Conservation (phyloP, 1,140 invertebrate species). For the Penaeus indicus region DNA sequence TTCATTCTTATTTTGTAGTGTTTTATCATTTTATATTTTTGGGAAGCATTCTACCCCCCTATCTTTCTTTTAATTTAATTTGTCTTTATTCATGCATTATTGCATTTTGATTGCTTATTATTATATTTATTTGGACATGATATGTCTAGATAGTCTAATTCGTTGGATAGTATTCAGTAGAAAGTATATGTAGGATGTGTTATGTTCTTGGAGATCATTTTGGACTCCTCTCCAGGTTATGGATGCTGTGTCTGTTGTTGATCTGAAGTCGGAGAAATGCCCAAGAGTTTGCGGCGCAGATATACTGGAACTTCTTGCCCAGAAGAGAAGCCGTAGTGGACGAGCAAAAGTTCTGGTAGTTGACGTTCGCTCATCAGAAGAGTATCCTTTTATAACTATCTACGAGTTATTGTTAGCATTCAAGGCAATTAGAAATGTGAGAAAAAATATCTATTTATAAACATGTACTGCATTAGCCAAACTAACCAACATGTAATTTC, state of each 20-base stretch:
- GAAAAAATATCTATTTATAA: too few species aligned
- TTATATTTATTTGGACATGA: too few species aligned
- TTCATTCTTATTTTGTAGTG: too few species aligned
- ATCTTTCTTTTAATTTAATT: not conserved
- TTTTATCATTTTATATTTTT: too few species aligned
- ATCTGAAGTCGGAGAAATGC: slow-evolving; percentile 80
- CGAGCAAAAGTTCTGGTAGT: slow-evolving; percentile 80
- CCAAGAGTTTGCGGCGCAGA: slow-evolving; percentile 89
- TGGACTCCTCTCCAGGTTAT: slow-evolving; percentile 76
- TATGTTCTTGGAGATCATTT: not conserved
- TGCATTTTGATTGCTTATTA: not conserved
- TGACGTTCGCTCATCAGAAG: slow-evolving; percentile 80
- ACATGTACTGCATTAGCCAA: too few species aligned
- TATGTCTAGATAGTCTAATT: too few species aligned
- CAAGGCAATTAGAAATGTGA: too few species aligned
- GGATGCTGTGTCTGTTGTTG: slow-evolving; percentile 78
- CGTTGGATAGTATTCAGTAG: not conserved
- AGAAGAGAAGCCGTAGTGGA: slow-evolving; percentile 73
- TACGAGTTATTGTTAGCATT: not conserved
- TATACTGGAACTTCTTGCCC: slow-evolving; percentile 80
- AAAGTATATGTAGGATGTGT: not conserved
- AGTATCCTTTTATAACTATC: slow-evolving; percentile 74
- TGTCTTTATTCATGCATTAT: not conserved
- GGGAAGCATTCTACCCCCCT: not conserved
- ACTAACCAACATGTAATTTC: too few species aligned